Evolutionary conservation across 2,888 invertebrate genomes (phyloP).

Genomic region (Metacarcinus magister): DNA sequence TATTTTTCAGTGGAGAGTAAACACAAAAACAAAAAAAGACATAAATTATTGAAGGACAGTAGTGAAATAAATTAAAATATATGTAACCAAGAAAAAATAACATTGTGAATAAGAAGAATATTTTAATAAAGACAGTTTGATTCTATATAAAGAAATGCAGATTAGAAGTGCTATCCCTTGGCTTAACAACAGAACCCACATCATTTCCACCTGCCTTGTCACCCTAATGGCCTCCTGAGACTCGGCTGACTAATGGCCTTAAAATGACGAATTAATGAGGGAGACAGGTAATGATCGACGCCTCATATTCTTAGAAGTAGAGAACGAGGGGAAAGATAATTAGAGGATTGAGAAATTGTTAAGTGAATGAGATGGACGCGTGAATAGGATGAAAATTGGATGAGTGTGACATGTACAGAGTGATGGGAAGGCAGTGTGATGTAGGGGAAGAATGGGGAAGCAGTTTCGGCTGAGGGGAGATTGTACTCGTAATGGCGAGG

Average conservation of each 20-base stretch:
- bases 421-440: too few species aligned
- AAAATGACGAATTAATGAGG: constrained; percentile 70
- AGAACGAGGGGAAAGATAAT: neutral
- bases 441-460: too few species aligned
- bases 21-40: too few species aligned
- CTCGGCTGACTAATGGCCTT: constrained; percentile 60
- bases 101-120: neutral
- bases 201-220: too few species aligned
- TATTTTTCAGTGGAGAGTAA: too few species aligned
- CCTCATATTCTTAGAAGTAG: neutral
- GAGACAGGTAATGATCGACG: constrained; percentile 50
- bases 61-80: too few species aligned
- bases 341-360: neutral
- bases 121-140: neutral
- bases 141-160: neutral
- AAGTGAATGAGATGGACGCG: neutral
- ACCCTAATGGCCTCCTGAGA: neutral
- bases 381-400: neutral
- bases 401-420: too few species aligned
- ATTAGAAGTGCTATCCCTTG: neutral
- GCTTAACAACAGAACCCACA: neutral
- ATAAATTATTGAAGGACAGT: too few species aligned
- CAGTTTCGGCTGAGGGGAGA: too few species aligned
- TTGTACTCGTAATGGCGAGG: too few species aligned
- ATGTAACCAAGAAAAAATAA: too few species aligned